Base-by-base conservation (phyloP, 2,888 invertebrate species). In the Psylliodes chrysocephalus region DNA sequence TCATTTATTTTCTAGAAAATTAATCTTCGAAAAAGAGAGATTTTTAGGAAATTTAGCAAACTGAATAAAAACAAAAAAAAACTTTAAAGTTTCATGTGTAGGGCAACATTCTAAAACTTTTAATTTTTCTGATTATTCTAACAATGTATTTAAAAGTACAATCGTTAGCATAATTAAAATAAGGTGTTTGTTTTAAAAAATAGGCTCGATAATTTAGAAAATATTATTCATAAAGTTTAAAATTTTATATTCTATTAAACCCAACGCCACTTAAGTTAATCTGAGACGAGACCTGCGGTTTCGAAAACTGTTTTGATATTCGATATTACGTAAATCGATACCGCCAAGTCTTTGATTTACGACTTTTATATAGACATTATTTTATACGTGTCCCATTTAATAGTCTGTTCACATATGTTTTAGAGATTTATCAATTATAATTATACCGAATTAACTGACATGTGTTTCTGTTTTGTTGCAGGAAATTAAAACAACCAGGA, bases 401-500 rank as follows among this genome's bases (percentile, higher is more conserved):
- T 49, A 30, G 46, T 44, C 14, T 49, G 14, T 8, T 60, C 60
- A 51, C 63, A 61, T 35, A 61, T 63, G 66, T 63, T 70, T 72
- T 67, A 18, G 35, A 52, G 52, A 52, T 52, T 52, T 52, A 52
- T 52, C 33, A 12, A 35, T 35, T 35, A 52, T 52, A 52, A 35
- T 49, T 25, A 30, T 33, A 35, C 33, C 10, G 18, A 52, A 35
- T 69, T 51, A 47, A 68, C 59, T 71, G 67, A 70, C 59, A 60
- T 60, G 28, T 59, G 68, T 68, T 67, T 70, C 63, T 66, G 55
- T 71, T 40, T 72, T 72, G 72, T 73, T 73, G n/a, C 71, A 73
- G 73, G 69, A 72, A 69, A 74, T 71, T 70, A 72, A 73, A 72
- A 66, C 70, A 70, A 73, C 71, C 71, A 71, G 70, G 66, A 68